These are phyloP conservation scores for Podarcis cretensis DNA, from an alignment of 2,113 vertebrate genomes.

Conservation along the genomic window DNA sequence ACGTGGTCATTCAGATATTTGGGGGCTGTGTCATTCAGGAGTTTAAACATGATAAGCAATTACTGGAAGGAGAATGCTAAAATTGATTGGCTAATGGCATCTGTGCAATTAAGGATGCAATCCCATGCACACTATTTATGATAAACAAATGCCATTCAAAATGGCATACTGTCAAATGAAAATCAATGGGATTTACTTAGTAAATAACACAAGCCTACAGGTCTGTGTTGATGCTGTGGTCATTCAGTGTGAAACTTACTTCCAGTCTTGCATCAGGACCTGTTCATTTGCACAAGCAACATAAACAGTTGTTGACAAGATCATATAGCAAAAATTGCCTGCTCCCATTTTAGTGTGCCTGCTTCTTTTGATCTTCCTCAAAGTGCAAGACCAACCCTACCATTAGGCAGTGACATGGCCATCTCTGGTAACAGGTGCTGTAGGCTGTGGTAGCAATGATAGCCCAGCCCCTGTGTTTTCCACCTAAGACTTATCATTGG, in stretches of 20 bases:
- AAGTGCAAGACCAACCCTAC: background rate
- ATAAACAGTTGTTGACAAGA: background rate
- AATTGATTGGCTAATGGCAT: background rate
- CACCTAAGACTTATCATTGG: no score
- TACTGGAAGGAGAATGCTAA: background rate
- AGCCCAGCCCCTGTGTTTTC: background rate
- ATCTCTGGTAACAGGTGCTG: background rate
- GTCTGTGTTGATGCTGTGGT: background rate
- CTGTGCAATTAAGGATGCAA: constrained; percentile 11
- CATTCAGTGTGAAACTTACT: background rate
- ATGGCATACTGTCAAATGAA: constrained; percentile 21
- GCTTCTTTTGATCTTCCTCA: background rate
- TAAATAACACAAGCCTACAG: constrained; percentile 2
- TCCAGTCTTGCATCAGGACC: background rate
- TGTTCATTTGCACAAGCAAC: background rate
- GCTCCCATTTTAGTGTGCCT: no score
- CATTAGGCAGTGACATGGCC: background rate
- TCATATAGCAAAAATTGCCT: background rate
- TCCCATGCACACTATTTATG: constrained; percentile 1
- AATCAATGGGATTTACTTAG: constrained; percentile 1
- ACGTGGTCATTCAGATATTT: no score
- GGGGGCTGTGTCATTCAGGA: no score
- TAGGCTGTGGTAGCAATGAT: background rate
- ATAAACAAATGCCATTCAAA: constrained; percentile 15
- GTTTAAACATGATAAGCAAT: no score